These are phyloP conservation scores for Syrista parreyssii DNA, from an alignment of 2,888 invertebrate species.

Conservation along the genomic window DNA sequence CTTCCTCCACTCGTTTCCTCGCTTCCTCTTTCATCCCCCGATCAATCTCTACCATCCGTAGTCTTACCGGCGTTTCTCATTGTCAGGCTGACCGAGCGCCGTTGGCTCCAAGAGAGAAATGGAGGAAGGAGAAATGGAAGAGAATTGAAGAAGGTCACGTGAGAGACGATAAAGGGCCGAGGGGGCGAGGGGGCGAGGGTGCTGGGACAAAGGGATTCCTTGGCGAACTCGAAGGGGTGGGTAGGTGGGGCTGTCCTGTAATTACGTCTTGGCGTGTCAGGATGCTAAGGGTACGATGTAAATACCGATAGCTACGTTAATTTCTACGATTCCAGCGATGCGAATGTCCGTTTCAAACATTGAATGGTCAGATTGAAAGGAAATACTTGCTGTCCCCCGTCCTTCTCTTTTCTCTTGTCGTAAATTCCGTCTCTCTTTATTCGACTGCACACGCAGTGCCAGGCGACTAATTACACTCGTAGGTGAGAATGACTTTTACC, in stretches of 20 bases:
- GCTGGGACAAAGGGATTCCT: constrained; percentile 11
- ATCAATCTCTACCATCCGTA: not conserved
- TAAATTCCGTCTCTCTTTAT: not conserved
- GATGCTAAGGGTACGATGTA: constrained; percentile 58
- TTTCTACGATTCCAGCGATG: not conserved
- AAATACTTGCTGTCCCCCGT: not conserved
- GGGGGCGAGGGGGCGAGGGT: constrained; percentile 8
- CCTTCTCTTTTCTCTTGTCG: not conserved
- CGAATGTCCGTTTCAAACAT: not conserved
- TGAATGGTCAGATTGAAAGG: not conserved
- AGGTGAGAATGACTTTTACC: not conserved
- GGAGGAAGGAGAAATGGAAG: constrained; percentile 3
- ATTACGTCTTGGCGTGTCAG: constrained; percentile 59
- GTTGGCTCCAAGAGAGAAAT: not conserved
- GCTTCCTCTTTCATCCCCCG: not conserved
- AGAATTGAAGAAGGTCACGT: constrained; percentile 2
- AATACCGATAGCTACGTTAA: constrained; percentile 51
- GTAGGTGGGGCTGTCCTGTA: constrained; percentile 39
- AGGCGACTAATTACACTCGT: not conserved
- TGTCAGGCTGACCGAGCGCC: not conserved
- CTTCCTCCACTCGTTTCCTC: not conserved
- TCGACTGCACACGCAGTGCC: not conserved
- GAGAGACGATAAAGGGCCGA: not conserved
- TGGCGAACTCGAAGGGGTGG: constrained; percentile 2
- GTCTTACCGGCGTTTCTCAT: not conserved